Evolutionary conservation across 2,113 vertebrate genomes (phyloP).

Genomic region (Nesogale talazaci): DNA sequence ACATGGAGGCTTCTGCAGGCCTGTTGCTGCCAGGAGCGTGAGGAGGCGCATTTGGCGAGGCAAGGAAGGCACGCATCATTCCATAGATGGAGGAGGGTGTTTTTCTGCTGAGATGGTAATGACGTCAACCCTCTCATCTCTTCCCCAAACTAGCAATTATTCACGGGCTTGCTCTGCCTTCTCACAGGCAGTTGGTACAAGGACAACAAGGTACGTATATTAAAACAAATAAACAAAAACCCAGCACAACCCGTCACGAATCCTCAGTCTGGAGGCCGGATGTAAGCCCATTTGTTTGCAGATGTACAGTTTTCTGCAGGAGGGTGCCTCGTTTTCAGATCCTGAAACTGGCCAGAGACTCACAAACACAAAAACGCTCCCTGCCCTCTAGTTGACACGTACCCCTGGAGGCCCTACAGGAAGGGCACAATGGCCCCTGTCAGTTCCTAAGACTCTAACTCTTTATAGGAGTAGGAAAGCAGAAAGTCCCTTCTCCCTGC

Average conservation of each 20-base stretch:
- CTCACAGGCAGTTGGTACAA: background rate
- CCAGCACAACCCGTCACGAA: background rate
- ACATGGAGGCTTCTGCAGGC: background rate
- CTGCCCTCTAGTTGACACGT: too few species aligned
- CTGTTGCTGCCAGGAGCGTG: background rate
- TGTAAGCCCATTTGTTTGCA: background rate
- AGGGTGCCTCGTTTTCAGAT: background rate
- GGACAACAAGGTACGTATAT: background rate
- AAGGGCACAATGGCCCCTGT: too few species aligned
- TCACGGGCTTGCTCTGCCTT: slow-evolving; percentile 18
- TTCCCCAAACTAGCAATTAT: background rate
- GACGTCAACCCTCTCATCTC: background rate
- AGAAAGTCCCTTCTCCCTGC: too few species aligned
- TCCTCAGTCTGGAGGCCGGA: background rate
- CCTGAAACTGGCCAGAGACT: background rate
- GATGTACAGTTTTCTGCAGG: background rate
- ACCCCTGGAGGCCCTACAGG: too few species aligned
- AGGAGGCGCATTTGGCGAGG: background rate
- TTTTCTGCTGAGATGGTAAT: slow-evolving; percentile 17
- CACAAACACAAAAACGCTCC: too few species aligned
- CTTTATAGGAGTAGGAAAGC: too few species aligned
- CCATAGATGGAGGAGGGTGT: background rate
- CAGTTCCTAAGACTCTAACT: too few species aligned
- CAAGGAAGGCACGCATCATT: background rate
- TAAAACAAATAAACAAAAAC: background rate